Evolutionary conservation across 2,888 invertebrate genomes (phyloP), one percentile per base, ranked within the genome.

Genomic region (Troides helena): DNA sequence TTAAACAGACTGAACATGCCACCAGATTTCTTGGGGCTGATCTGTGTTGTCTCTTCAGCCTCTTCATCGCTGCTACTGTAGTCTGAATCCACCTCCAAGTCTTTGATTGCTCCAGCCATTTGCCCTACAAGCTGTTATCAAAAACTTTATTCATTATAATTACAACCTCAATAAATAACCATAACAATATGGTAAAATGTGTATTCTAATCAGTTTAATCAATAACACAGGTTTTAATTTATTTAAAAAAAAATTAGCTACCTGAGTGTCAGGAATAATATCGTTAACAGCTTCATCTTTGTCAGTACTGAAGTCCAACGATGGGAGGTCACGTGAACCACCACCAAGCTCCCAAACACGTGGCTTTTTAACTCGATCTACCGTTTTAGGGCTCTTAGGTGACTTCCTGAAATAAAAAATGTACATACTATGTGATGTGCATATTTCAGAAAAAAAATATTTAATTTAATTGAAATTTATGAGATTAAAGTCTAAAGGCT

Each of bases 311-410:
- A 97, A 94, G 88, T 99, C 98, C 58, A 99, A 90, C n/a, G 93
- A 89, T 17, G 95, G 94, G 63, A 96, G 89, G 88, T 98, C 98
- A 73, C 96, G 96, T 17, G 93, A 87, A 65, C 94, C 95, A 43
- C 98, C 98, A 59, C 96, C 96, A 66, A 97, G 90, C 77, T 97
- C 98, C 99, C 99, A 99, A 67, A 96, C 95, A 67, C 98, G 95
- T 0, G 97, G 97, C 81, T 97, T 96, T 82, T 99, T 99, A 0
- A 97, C 97, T 25, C 95, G 95, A 83, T 96, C 96, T 60, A 94
- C 94, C 61, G 83, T 80, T 71, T 82, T 75, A n/a, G 88, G 87
- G 71, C 88, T 89, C 74, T 94, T 94, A 0, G 94, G 93, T 70
- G 93, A 92, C 73, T 91, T 90, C 7, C 79, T 79, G 30, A 30